Evolutionary conservation across 2,797 vertebrate species (phyloP).

Genomic region (Manis pentadactyla): DNA sequence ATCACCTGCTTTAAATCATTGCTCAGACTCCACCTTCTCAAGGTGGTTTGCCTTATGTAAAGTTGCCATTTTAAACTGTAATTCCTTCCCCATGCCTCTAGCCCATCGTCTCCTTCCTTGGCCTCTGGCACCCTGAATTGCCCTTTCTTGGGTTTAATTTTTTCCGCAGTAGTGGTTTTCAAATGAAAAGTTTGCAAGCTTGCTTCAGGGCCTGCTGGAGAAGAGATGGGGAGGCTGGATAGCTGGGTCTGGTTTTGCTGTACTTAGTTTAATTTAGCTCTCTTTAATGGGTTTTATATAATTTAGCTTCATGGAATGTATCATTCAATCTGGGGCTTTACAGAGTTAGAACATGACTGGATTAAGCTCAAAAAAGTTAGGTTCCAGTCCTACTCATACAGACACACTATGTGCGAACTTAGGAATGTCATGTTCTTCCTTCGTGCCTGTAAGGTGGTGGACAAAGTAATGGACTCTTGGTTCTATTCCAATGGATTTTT

Average conservation of each 20-base stretch:
- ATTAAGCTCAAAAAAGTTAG: background rate
- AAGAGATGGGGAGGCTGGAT: background rate
- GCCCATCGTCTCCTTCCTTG: too few species aligned
- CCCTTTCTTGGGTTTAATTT: background rate
- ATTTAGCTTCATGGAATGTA: background rate
- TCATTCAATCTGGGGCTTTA: background rate
- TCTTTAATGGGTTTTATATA: background rate
- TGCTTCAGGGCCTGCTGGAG: background rate
- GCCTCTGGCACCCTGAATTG: fast-evolving
- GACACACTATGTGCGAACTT: background rate
- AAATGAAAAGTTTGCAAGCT: background rate
- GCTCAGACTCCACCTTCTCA: background rate
- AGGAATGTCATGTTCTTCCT: background rate
- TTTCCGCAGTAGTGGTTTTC: background rate
- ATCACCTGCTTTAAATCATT: background rate
- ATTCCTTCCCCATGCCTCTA: background rate
- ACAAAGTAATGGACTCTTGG: background rate
- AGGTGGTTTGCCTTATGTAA: background rate
- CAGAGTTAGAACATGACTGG: background rate
- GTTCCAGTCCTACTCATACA: background rate
- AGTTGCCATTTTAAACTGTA: background rate
- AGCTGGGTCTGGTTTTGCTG: background rate
- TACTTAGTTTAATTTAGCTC: background rate
- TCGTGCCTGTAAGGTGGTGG: background rate
- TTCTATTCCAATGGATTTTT: background rate